Evolutionary conservation across 2,888 invertebrate genomes (phyloP), one percentile per base, ranked within the genome.

Genomic region (Stratiomys singularior): DNA sequence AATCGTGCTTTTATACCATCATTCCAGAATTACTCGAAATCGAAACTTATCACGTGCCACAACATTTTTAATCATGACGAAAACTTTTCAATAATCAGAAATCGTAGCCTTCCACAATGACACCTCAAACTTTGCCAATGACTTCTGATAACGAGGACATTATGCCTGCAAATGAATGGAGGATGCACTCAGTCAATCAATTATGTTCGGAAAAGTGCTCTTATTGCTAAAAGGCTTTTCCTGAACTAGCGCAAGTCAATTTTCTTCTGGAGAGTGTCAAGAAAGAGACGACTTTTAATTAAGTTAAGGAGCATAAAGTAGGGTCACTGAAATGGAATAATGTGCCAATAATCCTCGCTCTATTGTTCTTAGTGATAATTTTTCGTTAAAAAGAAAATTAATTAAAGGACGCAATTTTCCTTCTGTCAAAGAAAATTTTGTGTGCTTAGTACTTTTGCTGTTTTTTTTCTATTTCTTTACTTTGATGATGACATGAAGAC

Each of bases 241-340:
- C 25, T 23, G 21, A 67, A 18, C 67, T 67, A 37, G 21, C 21
- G 23, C 44, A 37, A 67, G 67, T 67, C 18, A 37, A n/a, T 64
- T 67, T 44, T 18, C 21, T 13, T 23, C 21, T 28, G 13, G 28
- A 67, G 44, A 67, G 67, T 44, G 67, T 67, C 44, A 9, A 25
- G 44, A 67, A 67, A 67, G 67, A 30, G 67, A 67, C 21, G 67
- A 67, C 67, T 67, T 67, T 67, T 67, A 67, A 67, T 67, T 67
- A 67, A 67, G 67, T 67, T 67, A 67, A 67, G 67, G 44, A 44
- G 44, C 46, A 67, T 37, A 67, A 67, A 67, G 67, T 27, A 67
- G 30, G 67, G 67, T 28, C 67, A 13, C 23, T 44, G 67, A 67
- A 67, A 67, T 67, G 67, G 67, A 67, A 67, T 67, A 67, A 37